Evolutionary conservation across 1,140 invertebrate genomes (phyloP).

Genomic region (Rhyzopertha dominica): DNA sequence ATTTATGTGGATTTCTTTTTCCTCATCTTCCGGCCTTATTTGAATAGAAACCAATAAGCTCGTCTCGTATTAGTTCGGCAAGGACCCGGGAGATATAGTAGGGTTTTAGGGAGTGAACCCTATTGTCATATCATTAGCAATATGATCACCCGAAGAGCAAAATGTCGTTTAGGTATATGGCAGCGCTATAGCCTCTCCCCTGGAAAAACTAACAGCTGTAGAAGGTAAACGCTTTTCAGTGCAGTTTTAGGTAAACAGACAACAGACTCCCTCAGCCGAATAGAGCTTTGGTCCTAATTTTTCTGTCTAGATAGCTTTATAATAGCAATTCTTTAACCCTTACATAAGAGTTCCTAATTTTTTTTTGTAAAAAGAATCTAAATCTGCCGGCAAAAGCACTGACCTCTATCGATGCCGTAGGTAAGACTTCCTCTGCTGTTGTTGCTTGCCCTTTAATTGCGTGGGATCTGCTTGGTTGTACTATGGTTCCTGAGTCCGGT

Average conservation of each 20-base stretch:
- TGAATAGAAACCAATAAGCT: neutral
- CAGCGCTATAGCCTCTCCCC: slow-evolving; percentile 1
- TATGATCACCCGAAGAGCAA: neutral
- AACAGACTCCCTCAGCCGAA: too few species aligned
- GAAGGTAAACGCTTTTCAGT: too few species aligned
- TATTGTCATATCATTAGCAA: slow-evolving; percentile 2
- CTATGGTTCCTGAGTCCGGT: too few species aligned
- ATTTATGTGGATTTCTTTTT: slow-evolving; percentile 28
- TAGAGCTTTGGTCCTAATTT: too few species aligned
- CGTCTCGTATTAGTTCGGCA: neutral
- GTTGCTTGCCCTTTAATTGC: too few species aligned
- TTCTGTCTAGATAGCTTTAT: neutral
- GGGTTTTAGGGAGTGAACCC: neutral
- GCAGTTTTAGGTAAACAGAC: too few species aligned
- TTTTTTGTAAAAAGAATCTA: neutral
- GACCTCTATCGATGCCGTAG: too few species aligned
- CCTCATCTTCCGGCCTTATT: slow-evolving; percentile 4
- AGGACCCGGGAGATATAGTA: neutral
- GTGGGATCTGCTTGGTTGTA: too few species aligned
- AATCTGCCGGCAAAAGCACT: neutral
- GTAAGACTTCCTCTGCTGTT: too few species aligned
- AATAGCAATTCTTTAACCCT: slow-evolving; percentile 4
- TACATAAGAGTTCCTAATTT: slow-evolving; percentile 1
- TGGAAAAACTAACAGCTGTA: too few species aligned
- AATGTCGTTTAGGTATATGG: slow-evolving; percentile 2